Evolutionary conservation across 2,888 invertebrate species (phyloP).

Genomic region (Aleiodes testaceus): DNA sequence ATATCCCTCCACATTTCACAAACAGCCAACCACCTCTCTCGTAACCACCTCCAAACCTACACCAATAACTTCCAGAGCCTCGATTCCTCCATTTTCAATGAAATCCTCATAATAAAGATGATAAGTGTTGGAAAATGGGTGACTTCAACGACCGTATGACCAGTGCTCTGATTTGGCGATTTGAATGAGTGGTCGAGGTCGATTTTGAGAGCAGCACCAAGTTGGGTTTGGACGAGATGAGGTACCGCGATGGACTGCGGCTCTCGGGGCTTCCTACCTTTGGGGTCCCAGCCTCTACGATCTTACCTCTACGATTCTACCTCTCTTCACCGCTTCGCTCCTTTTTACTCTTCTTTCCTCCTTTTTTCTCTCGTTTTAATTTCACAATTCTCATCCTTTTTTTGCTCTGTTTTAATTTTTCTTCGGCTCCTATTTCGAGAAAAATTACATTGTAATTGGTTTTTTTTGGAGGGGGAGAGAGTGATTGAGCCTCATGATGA

Average conservation of each 20-base stretch:
- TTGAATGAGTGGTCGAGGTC: constrained; percentile 65
- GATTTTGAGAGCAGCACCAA: constrained; percentile 33
- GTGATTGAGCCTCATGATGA: constrained; percentile 42
- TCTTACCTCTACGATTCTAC: constrained; percentile 42
- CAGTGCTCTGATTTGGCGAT: constrained; percentile 56
- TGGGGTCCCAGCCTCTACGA: constrained; percentile 70
- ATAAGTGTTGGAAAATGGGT: constrained; percentile 31
- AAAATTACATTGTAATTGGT: too few relatives aligned
- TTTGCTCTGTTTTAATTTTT: constrained; percentile 5
- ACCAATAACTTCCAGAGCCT: constrained; percentile 8
- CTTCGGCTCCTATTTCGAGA: constrained; percentile 20
- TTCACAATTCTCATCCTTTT: constrained; percentile 6
- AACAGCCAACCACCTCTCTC: constrained; percentile 21
- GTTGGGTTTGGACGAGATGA: constrained; percentile 68
- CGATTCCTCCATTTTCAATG: neutral
- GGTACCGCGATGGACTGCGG: constrained; percentile 72
- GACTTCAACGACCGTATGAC: constrained; percentile 49
- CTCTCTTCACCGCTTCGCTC: constrained; percentile 46
- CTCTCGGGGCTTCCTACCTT: constrained; percentile 66
- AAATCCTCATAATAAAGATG: too few relatives aligned
- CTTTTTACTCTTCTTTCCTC: constrained; percentile 43
- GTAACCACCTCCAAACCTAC: constrained; percentile 14
- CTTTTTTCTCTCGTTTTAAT: neutral
- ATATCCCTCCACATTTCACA: constrained; percentile 27
- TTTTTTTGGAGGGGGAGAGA: constrained; percentile 4